These are phyloP conservation scores for Galerucella nymphaeae DNA, from an alignment of 2,888 invertebrate species.

Conservation along the genomic window DNA sequence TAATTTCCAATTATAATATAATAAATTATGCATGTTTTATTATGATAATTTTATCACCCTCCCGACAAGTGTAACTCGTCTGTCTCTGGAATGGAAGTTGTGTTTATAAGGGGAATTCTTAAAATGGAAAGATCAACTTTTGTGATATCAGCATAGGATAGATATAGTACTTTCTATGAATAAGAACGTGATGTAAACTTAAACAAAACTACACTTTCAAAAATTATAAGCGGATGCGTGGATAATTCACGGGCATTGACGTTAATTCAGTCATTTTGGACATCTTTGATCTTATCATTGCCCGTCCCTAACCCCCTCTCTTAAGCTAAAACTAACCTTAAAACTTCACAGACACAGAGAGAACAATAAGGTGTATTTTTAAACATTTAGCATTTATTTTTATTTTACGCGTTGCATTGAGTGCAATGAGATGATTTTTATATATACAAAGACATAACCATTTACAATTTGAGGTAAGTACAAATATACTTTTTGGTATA, in stretches of 20 bases:
- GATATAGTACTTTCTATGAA: not conserved
- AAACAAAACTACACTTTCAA: not conserved
- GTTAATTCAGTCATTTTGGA: not conserved
- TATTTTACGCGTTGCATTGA: not conserved
- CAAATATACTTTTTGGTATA: not conserved
- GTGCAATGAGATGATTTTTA: not conserved
- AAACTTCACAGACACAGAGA: conserved; percentile 7
- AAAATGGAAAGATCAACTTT: not conserved
- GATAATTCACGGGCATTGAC: not conserved
- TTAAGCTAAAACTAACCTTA: conserved; percentile 1
- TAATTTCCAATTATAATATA: no score
- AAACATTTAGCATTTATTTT: conserved; percentile 9
- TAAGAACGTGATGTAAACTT: not conserved
- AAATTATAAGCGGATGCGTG: not conserved
- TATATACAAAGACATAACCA: not conserved
- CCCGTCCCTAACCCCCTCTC: conserved; percentile 9
- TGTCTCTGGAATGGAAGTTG: no score
- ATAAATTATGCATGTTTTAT: no score
- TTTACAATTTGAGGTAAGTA: conserved; percentile 8
- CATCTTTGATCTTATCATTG: conserved; percentile 3
- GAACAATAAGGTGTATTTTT: conserved; percentile 20
- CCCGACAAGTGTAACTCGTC: no score
- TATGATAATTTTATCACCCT: no score
- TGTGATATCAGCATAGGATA: not conserved
- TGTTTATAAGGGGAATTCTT: no score